A percentile compares a stretch with the other conserved stretches of the same genome.
Conservation (phyloP, 1,140 invertebrate genomes). For the Gonioctena quinquepunctata region DNA sequence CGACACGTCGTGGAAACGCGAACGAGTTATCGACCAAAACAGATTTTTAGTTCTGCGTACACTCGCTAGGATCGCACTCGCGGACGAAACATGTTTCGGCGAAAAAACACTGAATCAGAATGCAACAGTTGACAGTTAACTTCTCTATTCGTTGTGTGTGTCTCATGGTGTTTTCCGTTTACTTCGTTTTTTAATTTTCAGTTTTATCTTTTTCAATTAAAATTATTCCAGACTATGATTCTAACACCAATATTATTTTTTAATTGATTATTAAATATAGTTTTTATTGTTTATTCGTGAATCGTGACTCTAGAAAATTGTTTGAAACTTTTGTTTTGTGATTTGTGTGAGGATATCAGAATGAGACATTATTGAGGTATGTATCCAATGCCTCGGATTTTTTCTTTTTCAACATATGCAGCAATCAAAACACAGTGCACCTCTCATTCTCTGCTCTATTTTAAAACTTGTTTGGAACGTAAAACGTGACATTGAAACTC, state of each 20-base stretch:
- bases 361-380: neutral
- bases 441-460: too few relatives aligned
- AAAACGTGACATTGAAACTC: too few relatives aligned
- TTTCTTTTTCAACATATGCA: too few relatives aligned
- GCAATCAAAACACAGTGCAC: too few relatives aligned
- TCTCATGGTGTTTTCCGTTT: neutral
- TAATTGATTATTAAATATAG: too few relatives aligned
- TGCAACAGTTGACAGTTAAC: conserved; percentile 33
- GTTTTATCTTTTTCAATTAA: too few relatives aligned
- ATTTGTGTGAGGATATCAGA: neutral
- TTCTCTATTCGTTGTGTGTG: conserved; percentile 20
- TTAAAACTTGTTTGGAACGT: too few relatives aligned
- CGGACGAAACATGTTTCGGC: neutral
- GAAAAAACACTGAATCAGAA: conserved; percentile 6
- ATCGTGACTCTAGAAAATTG: neutral
- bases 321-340: neutral
- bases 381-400: too few relatives aligned
- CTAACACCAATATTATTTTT: too few relatives aligned
- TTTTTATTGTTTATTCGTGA: neutral
- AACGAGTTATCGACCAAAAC: neutral
- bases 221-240: too few relatives aligned
- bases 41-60: neutral
- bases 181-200: conserved; percentile 1
- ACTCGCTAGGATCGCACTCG: neutral
- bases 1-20: neutral